A percentile compares a stretch with the other conserved stretches of the same genome.
These are phyloP conservation scores for Sepiola atlantica DNA, from an alignment of 2,888 invertebrate species.

Conservation along the genomic window DNA sequence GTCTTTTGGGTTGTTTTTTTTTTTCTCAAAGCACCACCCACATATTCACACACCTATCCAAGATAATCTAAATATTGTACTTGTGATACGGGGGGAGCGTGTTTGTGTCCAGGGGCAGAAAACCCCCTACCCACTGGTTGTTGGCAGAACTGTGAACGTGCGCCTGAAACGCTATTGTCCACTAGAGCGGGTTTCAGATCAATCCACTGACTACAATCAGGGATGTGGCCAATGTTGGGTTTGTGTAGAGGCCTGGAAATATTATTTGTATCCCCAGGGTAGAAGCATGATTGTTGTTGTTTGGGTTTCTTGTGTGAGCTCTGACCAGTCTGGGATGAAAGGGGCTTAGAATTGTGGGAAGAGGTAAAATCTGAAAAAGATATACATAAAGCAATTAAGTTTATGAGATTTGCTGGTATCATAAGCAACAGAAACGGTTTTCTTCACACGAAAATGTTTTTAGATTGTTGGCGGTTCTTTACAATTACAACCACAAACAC, in stretches of 20 bases:
- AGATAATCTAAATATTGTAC: conserved; percentile 21
- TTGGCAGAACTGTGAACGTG: neutral
- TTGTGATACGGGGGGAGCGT: neutral
- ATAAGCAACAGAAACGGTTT: neutral
- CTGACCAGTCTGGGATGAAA: conserved; percentile 32
- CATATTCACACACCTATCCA: conserved; percentile 13
- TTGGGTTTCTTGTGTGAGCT: conserved; percentile 22
- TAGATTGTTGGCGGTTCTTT: too few species aligned
- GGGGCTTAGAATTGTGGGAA: conserved; percentile 12
- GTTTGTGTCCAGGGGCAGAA: neutral
- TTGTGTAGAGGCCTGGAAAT: conserved; percentile 32
- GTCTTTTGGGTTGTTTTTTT: neutral
- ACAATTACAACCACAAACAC: too few species aligned
- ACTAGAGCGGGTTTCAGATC: conserved; percentile 1
- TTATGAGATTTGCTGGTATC: neutral
- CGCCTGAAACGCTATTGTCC: conserved; percentile 11
- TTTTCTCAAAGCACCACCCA: neutral
- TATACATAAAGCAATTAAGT: neutral
- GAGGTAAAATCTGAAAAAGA: conserved; percentile 32
- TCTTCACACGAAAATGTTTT: neutral
- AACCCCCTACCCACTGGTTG: conserved; percentile 2
- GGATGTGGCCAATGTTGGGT: conserved; percentile 14
- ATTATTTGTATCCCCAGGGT: conserved; percentile 32
- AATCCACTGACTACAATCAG: conserved; percentile 32
- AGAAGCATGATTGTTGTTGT: neutral